Evolutionary conservation across 2,113 vertebrate genomes (phyloP).

Genomic region (Onychostoma macrolepis): DNA sequence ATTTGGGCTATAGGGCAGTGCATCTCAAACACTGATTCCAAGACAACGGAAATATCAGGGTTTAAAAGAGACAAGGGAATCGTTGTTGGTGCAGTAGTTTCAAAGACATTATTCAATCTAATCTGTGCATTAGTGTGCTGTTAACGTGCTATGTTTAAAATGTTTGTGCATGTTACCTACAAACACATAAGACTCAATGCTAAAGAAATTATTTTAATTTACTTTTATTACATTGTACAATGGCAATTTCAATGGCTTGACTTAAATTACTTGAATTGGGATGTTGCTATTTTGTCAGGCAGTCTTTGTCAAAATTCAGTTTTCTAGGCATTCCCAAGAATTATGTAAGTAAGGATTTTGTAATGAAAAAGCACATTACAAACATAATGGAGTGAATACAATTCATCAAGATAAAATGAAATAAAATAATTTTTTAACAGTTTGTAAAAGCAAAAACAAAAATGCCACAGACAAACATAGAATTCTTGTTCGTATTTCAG

Average conservation of each 20-base stretch:
- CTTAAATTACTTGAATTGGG: too few species aligned
- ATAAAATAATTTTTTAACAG: not conserved
- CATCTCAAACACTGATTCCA: not conserved
- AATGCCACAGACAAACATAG: not conserved
- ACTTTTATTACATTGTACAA: not conserved
- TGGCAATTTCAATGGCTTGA: not conserved
- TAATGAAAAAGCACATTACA: too few species aligned
- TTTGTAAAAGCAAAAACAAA: not conserved
- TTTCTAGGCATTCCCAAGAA: too few species aligned
- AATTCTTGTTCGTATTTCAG: not conserved
- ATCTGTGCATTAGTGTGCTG: not conserved
- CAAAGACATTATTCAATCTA: not conserved
- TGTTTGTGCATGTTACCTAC: not conserved
- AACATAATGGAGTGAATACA: not conserved
- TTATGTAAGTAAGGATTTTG: too few species aligned
- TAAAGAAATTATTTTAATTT: not conserved
- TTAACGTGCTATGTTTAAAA: not conserved
- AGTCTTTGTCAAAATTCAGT: too few species aligned
- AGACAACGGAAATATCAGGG: not conserved
- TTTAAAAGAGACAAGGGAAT: not conserved
- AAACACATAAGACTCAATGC: too few species aligned
- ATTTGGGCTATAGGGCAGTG: not conserved
- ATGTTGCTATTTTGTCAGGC: too few species aligned
- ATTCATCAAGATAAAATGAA: not conserved
- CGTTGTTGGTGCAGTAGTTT: not conserved